phyloP scores from a whole-genome alignment of 1,140 invertebrate genomes.

The Portunus trituberculatus region DNA sequence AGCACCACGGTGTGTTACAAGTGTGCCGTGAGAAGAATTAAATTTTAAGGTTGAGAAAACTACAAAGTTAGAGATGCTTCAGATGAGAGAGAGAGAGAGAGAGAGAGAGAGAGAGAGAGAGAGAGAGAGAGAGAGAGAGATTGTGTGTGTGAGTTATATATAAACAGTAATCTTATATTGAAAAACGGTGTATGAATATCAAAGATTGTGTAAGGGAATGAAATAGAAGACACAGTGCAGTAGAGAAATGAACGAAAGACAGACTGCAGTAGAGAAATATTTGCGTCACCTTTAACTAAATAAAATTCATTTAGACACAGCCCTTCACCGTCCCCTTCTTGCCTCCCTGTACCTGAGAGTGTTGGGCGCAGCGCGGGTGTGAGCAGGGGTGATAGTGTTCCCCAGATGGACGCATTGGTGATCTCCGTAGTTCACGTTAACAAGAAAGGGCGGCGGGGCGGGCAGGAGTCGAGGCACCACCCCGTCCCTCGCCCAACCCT shows the following conservation, averaged over 20 bases:
- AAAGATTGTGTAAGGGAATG: too few species aligned
- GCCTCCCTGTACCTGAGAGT: constrained; percentile 21
- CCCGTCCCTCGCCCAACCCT: constrained; percentile 49
- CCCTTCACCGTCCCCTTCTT: too few species aligned
- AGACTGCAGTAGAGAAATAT: too few species aligned
- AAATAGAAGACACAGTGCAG: too few species aligned
- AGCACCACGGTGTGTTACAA: too few species aligned
- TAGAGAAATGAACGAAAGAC: too few species aligned
- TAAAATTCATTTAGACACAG: too few species aligned
- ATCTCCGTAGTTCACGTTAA: constrained; percentile 55
- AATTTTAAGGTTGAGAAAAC: neutral
- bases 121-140: constrained; percentile 8
- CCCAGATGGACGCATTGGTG: constrained; percentile 61
- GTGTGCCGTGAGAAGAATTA: neutral
- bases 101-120: constrained; percentile 20
- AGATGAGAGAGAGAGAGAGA: neutral
- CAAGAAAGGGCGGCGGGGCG: constrained; percentile 43
- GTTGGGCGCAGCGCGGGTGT: constrained; percentile 29
- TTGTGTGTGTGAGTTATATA: too few species aligned
- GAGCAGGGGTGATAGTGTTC: constrained; percentile 57
- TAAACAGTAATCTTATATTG: too few species aligned
- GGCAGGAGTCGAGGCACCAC: constrained; percentile 45
- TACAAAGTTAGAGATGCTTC: neutral
- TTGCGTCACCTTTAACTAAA: too few species aligned
- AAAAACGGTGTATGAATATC: too few species aligned